phyloP scores from a whole-genome alignment of 2,888 invertebrate species.

The Magallana nippona region DNA sequence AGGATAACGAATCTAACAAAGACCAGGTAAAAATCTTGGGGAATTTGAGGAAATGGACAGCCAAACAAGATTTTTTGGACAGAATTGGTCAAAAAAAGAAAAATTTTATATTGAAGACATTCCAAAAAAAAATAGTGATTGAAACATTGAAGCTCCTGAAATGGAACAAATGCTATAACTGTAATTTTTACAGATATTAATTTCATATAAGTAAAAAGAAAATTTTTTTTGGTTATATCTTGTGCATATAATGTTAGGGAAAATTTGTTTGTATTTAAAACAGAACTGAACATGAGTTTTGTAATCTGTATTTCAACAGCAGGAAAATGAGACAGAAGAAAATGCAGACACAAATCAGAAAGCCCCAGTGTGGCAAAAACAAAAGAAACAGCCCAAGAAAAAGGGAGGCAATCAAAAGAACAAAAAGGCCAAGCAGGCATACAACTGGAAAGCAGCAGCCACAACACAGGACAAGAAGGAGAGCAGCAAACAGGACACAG shows the following conservation, averaged over 20 bases:
- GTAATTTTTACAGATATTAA: no score
- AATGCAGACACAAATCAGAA: slow-evolving; percentile 71
- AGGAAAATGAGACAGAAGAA: slow-evolving; percentile 20
- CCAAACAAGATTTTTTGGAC: no score
- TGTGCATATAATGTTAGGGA: no score
- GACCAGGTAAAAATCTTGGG: slow-evolving; percentile 51
- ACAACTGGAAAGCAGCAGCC: slow-evolving; percentile 67
- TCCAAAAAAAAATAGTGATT: no score
- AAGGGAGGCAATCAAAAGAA: slow-evolving; percentile 66
- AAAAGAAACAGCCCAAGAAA: slow-evolving; percentile 83
- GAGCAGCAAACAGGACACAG: slow-evolving; percentile 45
- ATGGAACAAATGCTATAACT: no score
- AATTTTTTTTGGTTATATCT: no score
- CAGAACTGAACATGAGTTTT: neutral
- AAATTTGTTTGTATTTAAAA: no score
- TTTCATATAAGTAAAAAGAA: no score
- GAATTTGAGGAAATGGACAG: neutral
- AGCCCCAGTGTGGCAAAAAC: slow-evolving; percentile 89
- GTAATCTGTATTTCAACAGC: neutral
- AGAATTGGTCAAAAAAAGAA: no score
- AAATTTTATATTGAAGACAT: no score
- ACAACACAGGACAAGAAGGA: slow-evolving; percentile 50
- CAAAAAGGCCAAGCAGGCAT: slow-evolving; percentile 68
- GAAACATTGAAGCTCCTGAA: no score
- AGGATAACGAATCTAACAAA: slow-evolving; percentile 54